Base-by-base conservation (phyloP, 2,797 vertebrate species). In the Malurus splendens region DNA sequence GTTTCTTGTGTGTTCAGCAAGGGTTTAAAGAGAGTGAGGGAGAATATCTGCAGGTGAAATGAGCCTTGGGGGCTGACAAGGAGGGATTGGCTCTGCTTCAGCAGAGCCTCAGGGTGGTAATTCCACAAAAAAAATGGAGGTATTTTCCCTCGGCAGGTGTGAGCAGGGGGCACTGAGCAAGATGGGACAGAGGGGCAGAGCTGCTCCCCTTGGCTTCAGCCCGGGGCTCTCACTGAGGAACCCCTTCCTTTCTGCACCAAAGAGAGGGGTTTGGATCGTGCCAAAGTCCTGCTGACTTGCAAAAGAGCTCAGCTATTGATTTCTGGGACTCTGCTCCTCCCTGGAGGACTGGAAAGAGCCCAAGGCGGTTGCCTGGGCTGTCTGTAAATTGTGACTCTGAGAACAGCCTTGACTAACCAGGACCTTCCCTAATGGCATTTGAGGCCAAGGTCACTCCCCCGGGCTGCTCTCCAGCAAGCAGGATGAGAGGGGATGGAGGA, bases 341-440 rank as follows among this genome's bases (percentile, higher is more conserved):
- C 90, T 32, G 42, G 74, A 92, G 86, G 82, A 60, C 89, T 92
- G 92, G 92, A 90, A 89, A 20, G 36, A 90, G 87, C 87, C 92
- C 87, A 90, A 56, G 91, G 90, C 8, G 1, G 91, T 90, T 93
- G 91, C 92, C 90, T 86, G 39, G 92, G 91, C 78, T 39, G 72
- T 45, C 65, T 75, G 66, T 42, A 83, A 82, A 75, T 67, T 47
- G 76, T 73, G 64, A 23, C 86, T 93, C 86, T 82, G 80, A 73
- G 77, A 90, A n/a, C 56, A 82, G 78, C 81, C 56, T 60, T 78
- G 80, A 61, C 78, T 52, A 72, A 64, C 1, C 0, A 62, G 71
- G 89, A 89, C 87, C 74, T 94, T 84, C 60, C 92, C 45, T 64
- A 28, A 56, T 27, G 60, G 75, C 36, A 45, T 88, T 45, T 24